Conservation (phyloP, 1,140 invertebrate species). For the Drosophila erecta region DNA sequence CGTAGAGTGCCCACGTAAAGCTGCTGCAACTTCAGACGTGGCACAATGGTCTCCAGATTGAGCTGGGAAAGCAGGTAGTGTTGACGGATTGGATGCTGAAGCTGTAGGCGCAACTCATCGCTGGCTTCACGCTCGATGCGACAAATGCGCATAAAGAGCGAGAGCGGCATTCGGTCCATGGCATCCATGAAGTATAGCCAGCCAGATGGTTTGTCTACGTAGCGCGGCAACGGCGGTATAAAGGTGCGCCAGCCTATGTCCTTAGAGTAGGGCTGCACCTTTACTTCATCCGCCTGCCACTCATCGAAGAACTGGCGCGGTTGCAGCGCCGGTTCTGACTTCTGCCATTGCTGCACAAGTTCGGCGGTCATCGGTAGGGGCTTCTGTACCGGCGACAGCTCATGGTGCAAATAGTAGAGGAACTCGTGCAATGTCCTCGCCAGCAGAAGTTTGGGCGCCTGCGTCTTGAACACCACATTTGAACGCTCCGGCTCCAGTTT, state of each 20-base stretch:
- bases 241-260: conserved; percentile 91
- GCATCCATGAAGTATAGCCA: conserved; percentile 92
- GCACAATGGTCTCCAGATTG: conserved; percentile 42
- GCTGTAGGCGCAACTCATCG: conserved; percentile 87
- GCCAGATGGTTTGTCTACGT: conserved; percentile 87
- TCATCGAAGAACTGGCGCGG: conserved; percentile 72
- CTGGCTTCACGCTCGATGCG: conserved; percentile 86
- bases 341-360: conserved; percentile 84
- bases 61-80: conserved; percentile 87
- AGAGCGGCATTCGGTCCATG: conserved; percentile 89
- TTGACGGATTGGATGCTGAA: conserved; percentile 89
- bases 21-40: conserved; percentile 86
- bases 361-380: conserved; percentile 83
- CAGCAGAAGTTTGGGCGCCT: conserved; percentile 88
- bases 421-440: conserved; percentile 89
- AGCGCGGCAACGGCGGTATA: conserved; percentile 88
- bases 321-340: conserved; percentile 69
- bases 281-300: conserved; percentile 84
- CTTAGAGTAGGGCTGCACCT: conserved; percentile 83
- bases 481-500: conserved; percentile 5
- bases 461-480: conserved; percentile 6
- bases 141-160: conserved; percentile 89
- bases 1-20: conserved; percentile 88
- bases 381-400: conserved; percentile 81
- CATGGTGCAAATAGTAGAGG: conserved; percentile 89